Base-by-base conservation (phyloP, 2,113 vertebrate genomes). In the Planiliza haematocheilus region DNA sequence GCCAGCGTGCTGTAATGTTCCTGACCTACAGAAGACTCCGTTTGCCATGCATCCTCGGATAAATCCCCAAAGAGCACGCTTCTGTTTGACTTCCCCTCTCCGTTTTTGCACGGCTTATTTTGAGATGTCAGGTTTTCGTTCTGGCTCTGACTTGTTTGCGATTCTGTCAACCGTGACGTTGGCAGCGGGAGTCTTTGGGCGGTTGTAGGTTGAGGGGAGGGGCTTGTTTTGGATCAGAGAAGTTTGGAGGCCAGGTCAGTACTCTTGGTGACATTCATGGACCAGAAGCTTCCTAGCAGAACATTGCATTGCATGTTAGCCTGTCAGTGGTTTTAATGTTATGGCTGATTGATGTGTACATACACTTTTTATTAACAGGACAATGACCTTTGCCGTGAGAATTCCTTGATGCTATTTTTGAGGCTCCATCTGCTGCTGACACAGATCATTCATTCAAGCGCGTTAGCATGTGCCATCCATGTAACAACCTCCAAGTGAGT, bases 401-500 rank as follows among this genome's bases (percentile, higher is more conserved):
- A 13, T 36, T 67, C 8, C 42, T 30, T 18, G 1, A 41, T 10
- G 14, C 4, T 17, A n/a, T 10, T 46, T 55, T 57, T 55, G 43
- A 37, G 58, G 53, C 36, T 51, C 50, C 17, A 57, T 39, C 8
- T 18, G 11, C 9, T 2, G 17, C 39, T 39, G 55, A 36, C n/a
- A n/a, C n/a, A n/a, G 16, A 61, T 79, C 59, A 1, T 7, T n/a
- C n/a, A n/a, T n/a, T n/a, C n/a, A 39, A 53, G 57, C n/a, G 37
- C 45, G 56, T 63, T 41, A 4, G 37, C 3, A 43, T 16, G 17
- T 24, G 34, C 10, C 10, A 0, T 39, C 46, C 52, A 60, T 43
- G 42, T 51, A 50, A 42, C 61, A 57, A 46, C 64, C 68, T 81
- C 70, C 77, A 65, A 63, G 53, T 80, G 81, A 85, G 39, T 20